phyloP scores from a whole-genome alignment of 1,140 invertebrate species.

The Drosophila sturtevanti region DNA sequence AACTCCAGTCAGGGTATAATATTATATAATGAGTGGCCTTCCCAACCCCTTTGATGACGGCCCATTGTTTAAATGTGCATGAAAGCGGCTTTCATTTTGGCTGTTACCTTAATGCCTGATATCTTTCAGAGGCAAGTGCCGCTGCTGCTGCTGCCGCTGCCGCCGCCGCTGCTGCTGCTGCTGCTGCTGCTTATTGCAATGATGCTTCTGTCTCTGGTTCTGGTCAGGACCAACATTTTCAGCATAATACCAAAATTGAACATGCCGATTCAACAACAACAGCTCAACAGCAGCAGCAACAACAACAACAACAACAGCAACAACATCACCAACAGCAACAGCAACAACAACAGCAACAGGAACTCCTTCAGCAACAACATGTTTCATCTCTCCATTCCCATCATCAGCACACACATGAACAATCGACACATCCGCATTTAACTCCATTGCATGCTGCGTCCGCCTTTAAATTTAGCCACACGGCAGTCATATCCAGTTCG shows the following conservation, averaged over 20 bases:
- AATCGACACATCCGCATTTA: slow-evolving; percentile 58
- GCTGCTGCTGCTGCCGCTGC: slow-evolving; percentile 57
- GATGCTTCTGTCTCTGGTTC: slow-evolving; percentile 57
- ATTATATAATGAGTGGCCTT: slow-evolving; percentile 54
- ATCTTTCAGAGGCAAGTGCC: slow-evolving; percentile 48
- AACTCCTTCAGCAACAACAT: slow-evolving; percentile 51
- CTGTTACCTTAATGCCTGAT: slow-evolving; percentile 32
- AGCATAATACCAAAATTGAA: slow-evolving; percentile 73
- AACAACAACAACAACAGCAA: slow-evolving; percentile 36
- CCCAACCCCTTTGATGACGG: slow-evolving; percentile 4
- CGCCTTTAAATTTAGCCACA: slow-evolving; percentile 76
- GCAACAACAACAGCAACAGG: slow-evolving; percentile 57
- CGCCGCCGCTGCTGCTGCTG: slow-evolving; percentile 51
- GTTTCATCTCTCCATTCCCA: slow-evolving; percentile 48
- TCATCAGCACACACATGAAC: slow-evolving; percentile 61
- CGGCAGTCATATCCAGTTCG: slow-evolving; percentile 69
- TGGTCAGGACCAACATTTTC: slow-evolving; percentile 70
- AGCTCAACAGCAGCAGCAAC: slow-evolving; percentile 47
- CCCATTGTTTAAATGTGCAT: slow-evolving; percentile 58
- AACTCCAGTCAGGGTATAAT: slow-evolving; percentile 23
- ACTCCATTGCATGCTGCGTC: slow-evolving; percentile 62
- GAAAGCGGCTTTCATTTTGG: slow-evolving; percentile 62
- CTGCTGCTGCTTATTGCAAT: slow-evolving; percentile 65
- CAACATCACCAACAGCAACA: slow-evolving; percentile 62
- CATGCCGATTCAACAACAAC: slow-evolving; percentile 74